These are phyloP conservation scores for Choristoneura fumiferana DNA, from an alignment of 1,140 invertebrate species.

Conservation along the genomic window DNA sequence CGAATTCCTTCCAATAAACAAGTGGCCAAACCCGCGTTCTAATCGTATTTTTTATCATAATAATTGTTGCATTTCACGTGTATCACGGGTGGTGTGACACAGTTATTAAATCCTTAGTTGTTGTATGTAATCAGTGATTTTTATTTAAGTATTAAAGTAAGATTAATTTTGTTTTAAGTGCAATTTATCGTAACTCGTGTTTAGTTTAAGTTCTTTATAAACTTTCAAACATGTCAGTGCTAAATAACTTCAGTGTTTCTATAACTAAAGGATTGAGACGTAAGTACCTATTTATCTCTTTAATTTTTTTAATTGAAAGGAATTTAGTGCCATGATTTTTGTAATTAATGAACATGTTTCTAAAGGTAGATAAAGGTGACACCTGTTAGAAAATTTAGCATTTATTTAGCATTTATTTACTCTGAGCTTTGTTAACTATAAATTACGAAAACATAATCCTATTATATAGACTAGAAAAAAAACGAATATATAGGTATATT, in stretches of 20 bases:
- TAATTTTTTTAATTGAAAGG: too few relatives aligned
- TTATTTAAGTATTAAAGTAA: conserved; percentile 4
- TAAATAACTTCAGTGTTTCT: conserved; percentile 13
- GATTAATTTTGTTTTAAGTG: conserved; percentile 7
- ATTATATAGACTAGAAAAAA: too few relatives aligned
- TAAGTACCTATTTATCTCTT: neutral
- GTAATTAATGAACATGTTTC: too few relatives aligned
- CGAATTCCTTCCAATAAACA: neutral
- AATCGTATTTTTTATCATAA: conserved; percentile 2
- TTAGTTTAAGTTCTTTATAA: neutral
- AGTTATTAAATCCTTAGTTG: neutral
- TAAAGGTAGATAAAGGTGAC: too few relatives aligned
- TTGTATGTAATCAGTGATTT: neutral
- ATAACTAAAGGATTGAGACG: conserved; percentile 8
- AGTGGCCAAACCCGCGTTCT: neutral
- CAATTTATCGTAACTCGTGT: neutral
- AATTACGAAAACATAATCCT: too few relatives aligned
- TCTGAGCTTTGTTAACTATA: too few relatives aligned
- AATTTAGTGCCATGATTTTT: too few relatives aligned
- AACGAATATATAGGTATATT: too few relatives aligned
- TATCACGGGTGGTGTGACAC: neutral
- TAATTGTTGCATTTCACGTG: neutral
- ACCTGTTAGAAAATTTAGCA: too few relatives aligned
- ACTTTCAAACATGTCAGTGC: conserved; percentile 10
- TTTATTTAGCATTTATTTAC: too few relatives aligned